Base-by-base conservation (phyloP, 2,888 invertebrate genomes). In the Stomorhina lunata region DNA sequence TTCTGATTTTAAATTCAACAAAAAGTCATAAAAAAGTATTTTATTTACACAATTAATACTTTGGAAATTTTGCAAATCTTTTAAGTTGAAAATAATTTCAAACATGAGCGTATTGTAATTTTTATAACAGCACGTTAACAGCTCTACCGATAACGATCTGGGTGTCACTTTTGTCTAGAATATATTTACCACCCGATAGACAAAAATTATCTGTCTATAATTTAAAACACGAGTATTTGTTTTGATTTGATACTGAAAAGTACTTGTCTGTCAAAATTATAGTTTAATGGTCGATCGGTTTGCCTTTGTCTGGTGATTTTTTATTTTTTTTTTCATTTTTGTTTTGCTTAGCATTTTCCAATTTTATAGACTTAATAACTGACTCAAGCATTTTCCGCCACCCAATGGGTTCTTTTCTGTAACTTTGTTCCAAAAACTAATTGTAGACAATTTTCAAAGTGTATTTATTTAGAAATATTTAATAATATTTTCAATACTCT, bases 381-480 rank as follows among this genome's bases (percentile, higher is more conserved):
- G 55, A 9, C n/a, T n/a, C n/a, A n/a, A n/a, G n/a, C 29, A 29
- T 20, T n/a, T 27, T 0, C 27, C 59, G 45, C 27, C 37, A 15
- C 10, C 57, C 32, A 22, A 29, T 68, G n/a, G 12, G 1, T 57
- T 37, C 17, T 15, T 2, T 40, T 1, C 32, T n/a, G n/a, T 50
- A 22, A 48, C 9, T 65, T 50, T 69, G 55, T 69, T 69, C n/a
- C 6, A 25, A 32, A 50, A 63, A 66, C 7, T 40, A 27, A 17
- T 37, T 61, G 48, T 59, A 72, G 12, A 61, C 45, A 48, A 59
- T 25, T 59, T 29, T 59, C 22, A 59, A n/a, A 15, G 29, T 57
- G 29, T 71, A 22, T 22, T 34, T 34, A n/a, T 43, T 29, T 45
- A 7, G 4, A 17, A 40, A 40, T 10, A 45, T 22, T 65, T 48